Percentiles rank a stretch among this genome's conserved stretches.
These are phyloP conservation scores for Synaphobranchus kaupii DNA, from an alignment of 2,797 vertebrate genomes.

Conservation along the genomic window DNA sequence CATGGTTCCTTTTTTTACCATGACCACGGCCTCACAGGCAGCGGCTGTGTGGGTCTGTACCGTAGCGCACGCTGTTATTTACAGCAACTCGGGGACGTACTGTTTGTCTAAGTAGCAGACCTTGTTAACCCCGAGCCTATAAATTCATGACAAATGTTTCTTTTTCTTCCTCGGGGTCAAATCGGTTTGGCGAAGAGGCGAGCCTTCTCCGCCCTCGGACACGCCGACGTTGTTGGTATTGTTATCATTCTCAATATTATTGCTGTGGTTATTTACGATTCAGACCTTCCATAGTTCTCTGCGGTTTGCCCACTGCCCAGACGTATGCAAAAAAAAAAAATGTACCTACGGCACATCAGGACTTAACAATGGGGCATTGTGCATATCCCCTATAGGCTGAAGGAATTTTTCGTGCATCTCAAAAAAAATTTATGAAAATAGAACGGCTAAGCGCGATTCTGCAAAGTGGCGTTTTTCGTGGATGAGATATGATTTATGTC, in stretches of 20 bases:
- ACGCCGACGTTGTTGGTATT: neutral
- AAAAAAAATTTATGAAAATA: conserved; percentile 25
- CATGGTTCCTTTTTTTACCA: conserved; percentile 58
- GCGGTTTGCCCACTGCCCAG: neutral
- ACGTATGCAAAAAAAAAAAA: neutral
- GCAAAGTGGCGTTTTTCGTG: conserved; percentile 2
- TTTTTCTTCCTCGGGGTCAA: conserved; percentile 56
- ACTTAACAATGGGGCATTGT: neutral
- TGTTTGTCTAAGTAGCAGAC: conserved; percentile 72
- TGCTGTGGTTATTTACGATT: neutral
- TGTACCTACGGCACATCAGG: neutral
- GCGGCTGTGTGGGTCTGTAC: conserved; percentile 14
- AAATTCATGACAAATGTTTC: conserved; percentile 68
- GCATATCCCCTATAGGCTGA: neutral
- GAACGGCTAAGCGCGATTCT: neutral
- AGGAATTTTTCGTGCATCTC: conserved; percentile 22
- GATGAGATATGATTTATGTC: conserved; percentile 65
- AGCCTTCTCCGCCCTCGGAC: neutral
- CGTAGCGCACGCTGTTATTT: conserved; percentile 64
- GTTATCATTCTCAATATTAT: conserved; percentile 17
- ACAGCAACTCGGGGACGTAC: conserved; percentile 63
- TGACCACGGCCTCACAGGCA: conserved; percentile 44
- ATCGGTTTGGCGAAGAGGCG: conserved; percentile 29
- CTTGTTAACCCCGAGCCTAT: conserved; percentile 65
- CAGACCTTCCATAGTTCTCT: neutral